These are phyloP conservation scores for Anaspis maculata DNA, from an alignment of 2,888 invertebrate species.

Conservation along the genomic window DNA sequence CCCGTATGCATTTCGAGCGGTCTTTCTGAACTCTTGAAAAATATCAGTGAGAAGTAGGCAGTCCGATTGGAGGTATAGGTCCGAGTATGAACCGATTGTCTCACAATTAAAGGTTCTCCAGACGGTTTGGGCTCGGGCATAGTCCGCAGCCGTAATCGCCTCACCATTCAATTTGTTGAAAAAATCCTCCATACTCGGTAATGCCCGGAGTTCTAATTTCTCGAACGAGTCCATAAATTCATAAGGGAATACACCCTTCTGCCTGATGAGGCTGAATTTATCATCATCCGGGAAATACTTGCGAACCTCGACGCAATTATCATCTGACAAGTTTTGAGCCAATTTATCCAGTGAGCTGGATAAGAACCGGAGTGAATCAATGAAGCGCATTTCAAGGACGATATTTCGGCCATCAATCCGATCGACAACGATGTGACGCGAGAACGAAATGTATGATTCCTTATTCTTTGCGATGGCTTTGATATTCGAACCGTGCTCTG, in stretches of 20 bases:
- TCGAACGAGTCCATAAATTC: conserved; percentile 18
- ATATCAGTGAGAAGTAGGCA: conserved; percentile 12
- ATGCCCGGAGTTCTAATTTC: conserved; percentile 12
- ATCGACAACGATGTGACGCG: neutral
- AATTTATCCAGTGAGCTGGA: conserved; percentile 1
- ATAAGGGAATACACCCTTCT: conserved; percentile 31
- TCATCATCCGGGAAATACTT: conserved; percentile 3
- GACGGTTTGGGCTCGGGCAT: conserved; percentile 25
- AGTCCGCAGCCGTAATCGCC: conserved; percentile 20
- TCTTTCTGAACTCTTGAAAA: conserved; percentile 16
- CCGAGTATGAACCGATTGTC: conserved; percentile 26
- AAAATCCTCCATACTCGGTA: conserved; percentile 19
- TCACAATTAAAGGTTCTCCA: conserved; percentile 25
- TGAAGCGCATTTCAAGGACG: too few species aligned
- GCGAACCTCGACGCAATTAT: neutral
- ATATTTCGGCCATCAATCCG: neutral
- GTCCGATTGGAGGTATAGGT: conserved; percentile 13
- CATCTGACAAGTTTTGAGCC: neutral
- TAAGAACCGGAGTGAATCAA: conserved; percentile 1
- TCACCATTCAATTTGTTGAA: conserved; percentile 16
- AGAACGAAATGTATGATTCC: conserved; percentile 1
- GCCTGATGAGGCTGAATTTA: conserved; percentile 13
- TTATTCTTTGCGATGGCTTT: neutral
- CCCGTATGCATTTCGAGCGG: neutral
- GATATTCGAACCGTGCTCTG: neutral